Conservation (phyloP, 2,888 invertebrate genomes). For the Malthinus flaveolus region DNA sequence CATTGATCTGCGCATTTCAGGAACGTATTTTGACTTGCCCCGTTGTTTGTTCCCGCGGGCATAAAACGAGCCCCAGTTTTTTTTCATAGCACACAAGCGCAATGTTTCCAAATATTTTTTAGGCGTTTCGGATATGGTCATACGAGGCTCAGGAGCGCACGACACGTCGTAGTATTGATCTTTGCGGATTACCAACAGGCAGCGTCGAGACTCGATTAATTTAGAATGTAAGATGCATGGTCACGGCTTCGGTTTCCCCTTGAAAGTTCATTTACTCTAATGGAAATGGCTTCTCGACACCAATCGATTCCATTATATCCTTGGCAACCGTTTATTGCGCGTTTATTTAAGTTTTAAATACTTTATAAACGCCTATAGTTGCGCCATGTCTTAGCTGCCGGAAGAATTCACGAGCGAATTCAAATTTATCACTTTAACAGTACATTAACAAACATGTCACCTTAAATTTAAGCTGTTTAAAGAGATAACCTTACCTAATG, state of each 20-base stretch:
- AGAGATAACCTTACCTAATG: conserved; percentile 1
- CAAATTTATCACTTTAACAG: conserved; percentile 9
- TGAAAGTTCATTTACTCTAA: conserved; percentile 50
- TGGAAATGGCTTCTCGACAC: conserved; percentile 38
- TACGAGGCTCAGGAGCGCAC: conserved; percentile 19
- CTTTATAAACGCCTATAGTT: background rate
- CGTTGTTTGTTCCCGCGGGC: conserved; percentile 6
- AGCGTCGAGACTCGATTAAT: conserved; percentile 42
- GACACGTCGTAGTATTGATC: conserved; percentile 26
- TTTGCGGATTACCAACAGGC: conserved; percentile 22
- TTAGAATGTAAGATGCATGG: conserved; percentile 49
- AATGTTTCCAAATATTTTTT: conserved; percentile 3
- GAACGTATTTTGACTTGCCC: conserved; percentile 9
- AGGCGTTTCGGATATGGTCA: conserved; percentile 9
- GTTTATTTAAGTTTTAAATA: conserved; percentile 33
- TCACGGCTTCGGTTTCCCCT: conserved; percentile 51
- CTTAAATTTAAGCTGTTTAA: background rate
- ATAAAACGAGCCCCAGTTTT: conserved; percentile 12
- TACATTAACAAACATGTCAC: background rate
- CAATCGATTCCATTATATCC: conserved; percentile 41
- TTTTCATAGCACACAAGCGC: conserved; percentile 20
- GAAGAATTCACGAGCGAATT: conserved; percentile 20
- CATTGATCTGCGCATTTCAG: conserved; percentile 15
- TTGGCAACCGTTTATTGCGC: conserved; percentile 41
- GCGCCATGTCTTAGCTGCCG: conserved; percentile 4